Percentiles rank a stretch among this genome's conserved stretches.
Conservation (phyloP, 2,113 vertebrate genomes). For the Microtus pennsylvanicus region DNA sequence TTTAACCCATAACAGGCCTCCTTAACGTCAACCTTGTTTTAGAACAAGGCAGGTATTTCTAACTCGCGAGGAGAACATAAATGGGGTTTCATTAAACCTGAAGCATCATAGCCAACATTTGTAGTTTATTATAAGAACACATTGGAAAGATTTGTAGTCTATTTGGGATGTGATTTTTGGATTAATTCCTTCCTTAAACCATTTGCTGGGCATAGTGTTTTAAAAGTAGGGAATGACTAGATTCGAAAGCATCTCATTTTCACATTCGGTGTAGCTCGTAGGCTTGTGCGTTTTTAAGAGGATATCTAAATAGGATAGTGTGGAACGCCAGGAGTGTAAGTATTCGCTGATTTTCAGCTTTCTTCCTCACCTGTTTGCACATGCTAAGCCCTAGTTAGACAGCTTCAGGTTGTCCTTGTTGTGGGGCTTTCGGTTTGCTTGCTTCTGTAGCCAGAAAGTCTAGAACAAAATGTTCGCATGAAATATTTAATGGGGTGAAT, state of each 20-base stretch:
- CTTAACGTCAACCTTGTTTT: constrained; percentile 17
- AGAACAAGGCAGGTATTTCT: constrained; percentile 47
- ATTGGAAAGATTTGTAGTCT: constrained; percentile 65
- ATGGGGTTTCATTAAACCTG: constrained; percentile 46
- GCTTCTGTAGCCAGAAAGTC: constrained; percentile 6
- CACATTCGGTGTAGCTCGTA: constrained; percentile 40
- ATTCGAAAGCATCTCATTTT: constrained; percentile 68
- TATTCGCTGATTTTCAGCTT: background rate
- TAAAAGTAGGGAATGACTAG: constrained; percentile 56
- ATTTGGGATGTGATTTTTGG: constrained; percentile 65
- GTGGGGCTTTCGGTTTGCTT: background rate
- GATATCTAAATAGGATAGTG: background rate
- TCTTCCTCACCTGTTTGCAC: constrained; percentile 28
- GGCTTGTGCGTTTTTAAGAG: background rate
- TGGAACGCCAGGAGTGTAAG: background rate
- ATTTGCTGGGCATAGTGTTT: constrained; percentile 64
- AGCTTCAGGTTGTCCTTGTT: background rate
- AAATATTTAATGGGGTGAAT: background rate
- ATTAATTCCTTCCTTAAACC: constrained; percentile 71
- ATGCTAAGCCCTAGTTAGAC: constrained; percentile 14
- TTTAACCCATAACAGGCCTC: background rate
- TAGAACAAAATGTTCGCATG: background rate
- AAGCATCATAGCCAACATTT: constrained; percentile 62
- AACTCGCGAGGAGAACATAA: background rate
- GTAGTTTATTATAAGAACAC: constrained; percentile 63